phyloP scores from a whole-genome alignment of 2,888 invertebrate species.

The Lasioglossum calceatum region DNA sequence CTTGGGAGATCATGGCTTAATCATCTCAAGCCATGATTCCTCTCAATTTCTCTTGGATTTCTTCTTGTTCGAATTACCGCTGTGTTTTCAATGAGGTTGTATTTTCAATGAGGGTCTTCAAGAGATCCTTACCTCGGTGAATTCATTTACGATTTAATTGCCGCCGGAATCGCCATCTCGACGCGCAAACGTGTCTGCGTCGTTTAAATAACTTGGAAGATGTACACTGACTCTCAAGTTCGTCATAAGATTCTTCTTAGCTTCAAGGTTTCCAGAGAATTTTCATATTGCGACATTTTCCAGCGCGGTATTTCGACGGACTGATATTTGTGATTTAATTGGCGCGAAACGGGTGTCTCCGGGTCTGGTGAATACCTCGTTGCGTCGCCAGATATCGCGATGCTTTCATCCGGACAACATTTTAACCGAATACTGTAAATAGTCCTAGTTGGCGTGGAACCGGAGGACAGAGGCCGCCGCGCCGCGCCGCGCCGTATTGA shows the following conservation, averaged over 20 bases:
- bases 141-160: no score
- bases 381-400: neutral
- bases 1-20: neutral
- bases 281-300: neutral
- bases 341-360: neutral
- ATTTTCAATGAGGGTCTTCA: no score
- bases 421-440: conserved; percentile 10
- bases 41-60: neutral
- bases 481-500: neutral
- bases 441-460: neutral
- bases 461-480: neutral
- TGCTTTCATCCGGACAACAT: neutral
- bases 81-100: no score
- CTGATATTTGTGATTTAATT: neutral
- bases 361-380: neutral
- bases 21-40: neutral
- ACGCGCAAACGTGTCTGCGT: neutral
- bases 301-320: neutral
- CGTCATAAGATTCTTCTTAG: neutral
- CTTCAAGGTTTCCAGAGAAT: neutral
- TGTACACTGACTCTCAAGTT: neutral
- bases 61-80: no score
- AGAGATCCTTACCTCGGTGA: no score
- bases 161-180: no score
- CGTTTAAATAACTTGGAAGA: neutral